A percentile compares a stretch with the other conserved stretches of the same genome.
phyloP scores from a whole-genome alignment of 2,113 vertebrate species.

The Xenotilapia flavipinnis region DNA sequence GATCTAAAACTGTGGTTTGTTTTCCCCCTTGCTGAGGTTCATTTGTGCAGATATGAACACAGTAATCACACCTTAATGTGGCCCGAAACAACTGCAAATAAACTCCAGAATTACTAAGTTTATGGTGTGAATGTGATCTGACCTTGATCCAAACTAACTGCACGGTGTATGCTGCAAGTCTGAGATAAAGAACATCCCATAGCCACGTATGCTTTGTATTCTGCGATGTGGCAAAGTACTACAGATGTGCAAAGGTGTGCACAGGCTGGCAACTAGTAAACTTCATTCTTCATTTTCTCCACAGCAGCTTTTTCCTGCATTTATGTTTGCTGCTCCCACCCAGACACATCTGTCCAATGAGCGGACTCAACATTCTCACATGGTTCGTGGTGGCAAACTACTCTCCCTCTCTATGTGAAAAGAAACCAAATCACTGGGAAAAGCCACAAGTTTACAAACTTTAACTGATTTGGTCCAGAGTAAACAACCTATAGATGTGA shows the following conservation, averaged over 20 bases:
- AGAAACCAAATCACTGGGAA: not conserved
- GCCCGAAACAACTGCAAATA: accelerated
- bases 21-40: not conserved
- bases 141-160: not conserved
- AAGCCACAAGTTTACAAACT: not conserved
- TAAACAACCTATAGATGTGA: not conserved
- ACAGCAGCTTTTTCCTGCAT: not conserved
- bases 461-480: not conserved
- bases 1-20: not conserved
- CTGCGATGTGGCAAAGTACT: not conserved
- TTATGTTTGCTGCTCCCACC: not conserved
- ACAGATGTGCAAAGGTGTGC: not conserved
- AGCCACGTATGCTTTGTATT: not conserved
- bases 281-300: not conserved
- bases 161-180: not conserved
- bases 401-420: not conserved
- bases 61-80: not conserved
- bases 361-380: not conserved
- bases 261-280: not conserved
- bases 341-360: not conserved
- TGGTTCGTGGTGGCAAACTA: not conserved
- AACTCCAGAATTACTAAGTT: not conserved
- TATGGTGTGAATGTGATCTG: not conserved
- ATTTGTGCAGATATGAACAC: not conserved
- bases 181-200: not conserved